Evolutionary conservation across 2,888 invertebrate genomes (phyloP).

Genomic region (Metopia argyrocephala): DNA sequence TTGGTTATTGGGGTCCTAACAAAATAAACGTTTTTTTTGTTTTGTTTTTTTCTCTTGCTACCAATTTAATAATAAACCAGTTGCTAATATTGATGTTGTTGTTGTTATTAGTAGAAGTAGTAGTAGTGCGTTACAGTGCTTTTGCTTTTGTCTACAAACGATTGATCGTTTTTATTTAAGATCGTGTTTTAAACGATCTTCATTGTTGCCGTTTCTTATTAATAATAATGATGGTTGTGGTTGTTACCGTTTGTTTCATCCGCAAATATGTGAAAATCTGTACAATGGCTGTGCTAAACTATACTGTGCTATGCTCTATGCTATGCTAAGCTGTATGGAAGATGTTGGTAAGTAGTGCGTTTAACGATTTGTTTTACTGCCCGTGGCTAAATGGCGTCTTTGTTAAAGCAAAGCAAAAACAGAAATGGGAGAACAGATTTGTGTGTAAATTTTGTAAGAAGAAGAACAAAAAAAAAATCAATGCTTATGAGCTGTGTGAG

Average conservation of each 20-base stretch:
- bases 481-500: background rate
- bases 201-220: slow-evolving; percentile 18
- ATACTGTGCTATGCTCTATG: too few species aligned
- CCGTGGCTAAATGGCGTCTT: slow-evolving; percentile 56
- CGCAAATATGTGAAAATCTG: too few species aligned
- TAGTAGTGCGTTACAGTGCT: slow-evolving; percentile 8
- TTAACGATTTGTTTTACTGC: slow-evolving; percentile 58
- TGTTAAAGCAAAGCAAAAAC: slow-evolving; percentile 4
- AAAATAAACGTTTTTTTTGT: slow-evolving; percentile 44
- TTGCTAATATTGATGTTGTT: slow-evolving; percentile 1
- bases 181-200: slow-evolving; percentile 57
- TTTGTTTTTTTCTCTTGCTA: slow-evolving; percentile 21
- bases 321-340: too few species aligned
- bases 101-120: slow-evolving; percentile 22
- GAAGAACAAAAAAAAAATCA: background rate
- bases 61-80: slow-evolving; percentile 33
- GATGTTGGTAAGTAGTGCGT: slow-evolving; percentile 57
- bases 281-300: too few species aligned
- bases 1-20: slow-evolving; percentile 37
- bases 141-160: slow-evolving; percentile 30
- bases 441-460: background rate
- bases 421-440: background rate
- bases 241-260: too few species aligned
- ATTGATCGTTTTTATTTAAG: slow-evolving; percentile 47
- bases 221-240: too few species aligned